A percentile compares a stretch with the other conserved stretches of the same genome.
Conservation (phyloP, 1,140 invertebrate species). For the Pseudomyrmex cubaensis region DNA sequence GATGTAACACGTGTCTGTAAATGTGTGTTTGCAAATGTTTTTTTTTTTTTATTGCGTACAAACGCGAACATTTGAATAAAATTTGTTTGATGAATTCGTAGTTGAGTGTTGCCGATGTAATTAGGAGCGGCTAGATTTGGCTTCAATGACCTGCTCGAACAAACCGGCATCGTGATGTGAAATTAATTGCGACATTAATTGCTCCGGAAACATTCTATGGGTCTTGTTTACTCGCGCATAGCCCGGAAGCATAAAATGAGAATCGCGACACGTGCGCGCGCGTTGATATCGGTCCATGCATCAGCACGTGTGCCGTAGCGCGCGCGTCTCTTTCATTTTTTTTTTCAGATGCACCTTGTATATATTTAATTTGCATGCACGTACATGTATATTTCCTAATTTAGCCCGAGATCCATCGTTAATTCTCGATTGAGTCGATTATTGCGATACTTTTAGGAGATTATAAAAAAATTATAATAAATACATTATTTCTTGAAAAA, state of each 20-base stretch:
- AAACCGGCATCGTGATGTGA: constrained; percentile 5
- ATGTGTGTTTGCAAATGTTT: too few species aligned
- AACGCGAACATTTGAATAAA: background rate
- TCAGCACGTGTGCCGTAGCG: background rate
- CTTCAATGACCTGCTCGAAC: background rate
- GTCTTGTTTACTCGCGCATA: constrained; percentile 3
- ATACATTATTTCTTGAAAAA: too few species aligned
- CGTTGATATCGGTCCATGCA: constrained; percentile 4
- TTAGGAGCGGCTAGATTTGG: constrained; percentile 13
- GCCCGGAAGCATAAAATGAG: constrained; percentile 29
- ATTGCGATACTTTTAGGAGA: background rate
- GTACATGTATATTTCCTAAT: too few species aligned
- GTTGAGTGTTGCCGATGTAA: constrained; percentile 3
- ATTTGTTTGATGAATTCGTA: background rate
- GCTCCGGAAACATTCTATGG: constrained; percentile 35
- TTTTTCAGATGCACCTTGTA: too few species aligned
- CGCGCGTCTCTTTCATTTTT: too few species aligned
- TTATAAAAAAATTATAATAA: too few species aligned
- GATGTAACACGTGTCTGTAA: background rate
- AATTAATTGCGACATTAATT: constrained; percentile 56
- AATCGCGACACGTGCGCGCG: constrained; percentile 14
- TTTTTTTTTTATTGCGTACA: too few species aligned
- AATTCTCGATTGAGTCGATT: too few species aligned
- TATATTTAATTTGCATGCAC: too few species aligned
- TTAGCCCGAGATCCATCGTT: too few species aligned